Evolutionary conservation across 1,140 invertebrate genomes (phyloP).

Genomic region (Belonocnema kinseyi): DNA sequence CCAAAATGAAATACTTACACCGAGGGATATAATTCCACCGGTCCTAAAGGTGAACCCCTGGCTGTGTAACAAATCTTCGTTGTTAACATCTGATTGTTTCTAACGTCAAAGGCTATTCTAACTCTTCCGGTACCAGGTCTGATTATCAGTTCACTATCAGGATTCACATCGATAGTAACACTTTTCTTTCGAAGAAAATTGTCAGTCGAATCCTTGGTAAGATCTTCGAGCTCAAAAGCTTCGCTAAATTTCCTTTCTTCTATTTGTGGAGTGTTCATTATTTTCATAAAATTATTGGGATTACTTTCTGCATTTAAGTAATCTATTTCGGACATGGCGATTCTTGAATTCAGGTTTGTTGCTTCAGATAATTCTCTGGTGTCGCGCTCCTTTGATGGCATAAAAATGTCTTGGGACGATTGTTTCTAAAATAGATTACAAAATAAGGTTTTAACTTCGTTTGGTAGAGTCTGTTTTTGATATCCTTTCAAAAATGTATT

Average conservation of each 20-base stretch:
- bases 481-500: not conserved
- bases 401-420: not conserved
- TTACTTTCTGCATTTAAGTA: not conserved
- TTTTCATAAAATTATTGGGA: not conserved
- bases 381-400: not conserved
- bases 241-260: slow-evolving; percentile 40
- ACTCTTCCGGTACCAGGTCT: slow-evolving; percentile 42
- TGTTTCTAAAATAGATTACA: too few species aligned
- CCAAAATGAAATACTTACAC: not conserved
- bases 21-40: not conserved
- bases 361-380: slow-evolving; percentile 7
- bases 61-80: slow-evolving; percentile 49
- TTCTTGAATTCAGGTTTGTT: slow-evolving; percentile 12
- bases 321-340: not conserved
- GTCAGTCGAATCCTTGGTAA: slow-evolving; percentile 34
- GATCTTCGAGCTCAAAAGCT: slow-evolving; percentile 48
- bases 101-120: slow-evolving; percentile 55
- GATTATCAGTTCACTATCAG: slow-evolving; percentile 54
- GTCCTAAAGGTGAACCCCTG: slow-evolving; percentile 42
- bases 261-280: slow-evolving; percentile 7
- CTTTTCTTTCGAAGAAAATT: slow-evolving; percentile 40
- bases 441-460: too few species aligned
- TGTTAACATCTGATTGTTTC: slow-evolving; percentile 55
- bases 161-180: slow-evolving; percentile 59
- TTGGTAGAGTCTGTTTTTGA: not conserved